Conservation (phyloP, 2,888 invertebrate species). For the Orthonychiurus folsomi region DNA sequence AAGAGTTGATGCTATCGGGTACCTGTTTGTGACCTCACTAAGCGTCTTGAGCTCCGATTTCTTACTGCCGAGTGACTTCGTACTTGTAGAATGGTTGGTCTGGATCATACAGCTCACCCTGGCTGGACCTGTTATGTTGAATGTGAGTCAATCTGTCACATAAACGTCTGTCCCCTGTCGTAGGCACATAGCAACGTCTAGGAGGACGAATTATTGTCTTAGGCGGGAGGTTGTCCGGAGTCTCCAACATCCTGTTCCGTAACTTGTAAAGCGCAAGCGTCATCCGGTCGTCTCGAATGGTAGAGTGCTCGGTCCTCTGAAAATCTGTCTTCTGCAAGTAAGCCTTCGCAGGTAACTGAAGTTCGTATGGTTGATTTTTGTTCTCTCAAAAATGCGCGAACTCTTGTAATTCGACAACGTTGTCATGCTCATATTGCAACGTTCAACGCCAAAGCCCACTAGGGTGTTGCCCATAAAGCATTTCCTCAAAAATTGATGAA, state of each 20-base stretch:
- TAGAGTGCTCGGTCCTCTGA: neutral
- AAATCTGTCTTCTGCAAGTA: neutral
- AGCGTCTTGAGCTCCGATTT: too few species aligned
- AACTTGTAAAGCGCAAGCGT: neutral
- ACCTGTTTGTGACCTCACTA: too few species aligned
- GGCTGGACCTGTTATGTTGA: too few species aligned
- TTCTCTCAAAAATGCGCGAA: neutral
- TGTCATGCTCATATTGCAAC: neutral
- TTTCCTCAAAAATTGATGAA: neutral
- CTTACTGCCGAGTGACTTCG: too few species aligned
- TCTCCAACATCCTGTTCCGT: neutral
- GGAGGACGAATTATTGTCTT: neutral
- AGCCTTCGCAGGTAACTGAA: neutral
- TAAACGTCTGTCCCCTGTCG: neutral
- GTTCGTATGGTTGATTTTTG: neutral
- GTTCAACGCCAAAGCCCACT: neutral
- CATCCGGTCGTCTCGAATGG: neutral
- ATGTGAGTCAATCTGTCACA: too few species aligned
- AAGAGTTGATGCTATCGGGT: too few species aligned
- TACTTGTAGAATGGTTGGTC: too few species aligned
- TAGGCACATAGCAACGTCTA: neutral
- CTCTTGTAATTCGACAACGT: neutral
- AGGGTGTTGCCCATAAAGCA: neutral
- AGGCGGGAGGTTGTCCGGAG: neutral
- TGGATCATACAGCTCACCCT: too few species aligned